Evolutionary conservation across 2,797 vertebrate genomes (phyloP).

Genomic region (Discoglossus pictus): DNA sequence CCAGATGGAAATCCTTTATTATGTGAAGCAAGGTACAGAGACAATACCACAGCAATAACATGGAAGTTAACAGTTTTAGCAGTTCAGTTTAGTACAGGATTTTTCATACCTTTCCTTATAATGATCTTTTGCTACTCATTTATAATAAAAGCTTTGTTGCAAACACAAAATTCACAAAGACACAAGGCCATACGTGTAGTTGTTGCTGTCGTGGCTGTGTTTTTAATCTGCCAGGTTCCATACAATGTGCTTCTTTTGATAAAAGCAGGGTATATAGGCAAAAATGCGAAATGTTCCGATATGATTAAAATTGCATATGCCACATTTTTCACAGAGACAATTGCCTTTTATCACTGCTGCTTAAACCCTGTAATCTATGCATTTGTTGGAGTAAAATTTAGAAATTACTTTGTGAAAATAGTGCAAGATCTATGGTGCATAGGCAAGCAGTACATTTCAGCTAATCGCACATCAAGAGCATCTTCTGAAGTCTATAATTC

Average conservation of each 20-base stretch:
- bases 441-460: slow-evolving; percentile 66
- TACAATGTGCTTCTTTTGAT: slow-evolving; percentile 77
- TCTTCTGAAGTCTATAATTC: slow-evolving; percentile 74
- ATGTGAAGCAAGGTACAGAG: slow-evolving; percentile 71
- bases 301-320: slow-evolving; percentile 51
- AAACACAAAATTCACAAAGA: slow-evolving; percentile 80
- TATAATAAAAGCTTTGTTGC: slow-evolving; percentile 75
- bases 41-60: neutral
- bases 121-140: slow-evolving; percentile 83
- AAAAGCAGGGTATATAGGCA: slow-evolving; percentile 60
- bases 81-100: slow-evolving; percentile 78
- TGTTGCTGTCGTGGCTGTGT: slow-evolving; percentile 78
- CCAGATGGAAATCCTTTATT: slow-evolving; percentile 20
- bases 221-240: slow-evolving; percentile 83
- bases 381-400: slow-evolving; percentile 89
- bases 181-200: slow-evolving; percentile 87
- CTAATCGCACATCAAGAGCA: slow-evolving; percentile 63
- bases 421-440: slow-evolving; percentile 77
- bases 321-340: slow-evolving; percentile 64
- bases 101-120: slow-evolving; percentile 80
- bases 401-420: slow-evolving; percentile 82
- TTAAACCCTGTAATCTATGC: slow-evolving; percentile 92
- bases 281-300: slow-evolving; percentile 50
- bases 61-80: slow-evolving; percentile 73
- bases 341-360: slow-evolving; percentile 89